Evolutionary conservation across 2,113 vertebrate genomes (phyloP).

Genomic region (Neodontobutis hainanensis): DNA sequence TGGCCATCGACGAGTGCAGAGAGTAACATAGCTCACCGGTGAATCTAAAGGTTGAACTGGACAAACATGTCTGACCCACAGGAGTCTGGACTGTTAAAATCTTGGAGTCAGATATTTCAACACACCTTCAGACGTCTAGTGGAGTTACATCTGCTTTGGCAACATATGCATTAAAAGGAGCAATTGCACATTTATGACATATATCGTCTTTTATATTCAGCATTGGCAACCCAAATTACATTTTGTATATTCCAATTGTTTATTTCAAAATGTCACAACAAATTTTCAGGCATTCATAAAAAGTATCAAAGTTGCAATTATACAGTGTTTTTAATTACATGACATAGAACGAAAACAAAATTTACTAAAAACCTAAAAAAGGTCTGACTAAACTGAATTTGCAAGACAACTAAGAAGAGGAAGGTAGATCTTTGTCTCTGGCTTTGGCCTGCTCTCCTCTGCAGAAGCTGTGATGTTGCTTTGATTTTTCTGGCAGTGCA

Average conservation of each 20-base stretch:
- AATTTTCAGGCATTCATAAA: slow-evolving; percentile 7
- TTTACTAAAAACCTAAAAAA: slow-evolving; percentile 9
- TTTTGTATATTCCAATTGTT: too few relatives aligned
- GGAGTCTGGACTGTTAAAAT: neutral
- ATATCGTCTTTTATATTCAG: too few relatives aligned
- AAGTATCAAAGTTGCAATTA: slow-evolving; percentile 8
- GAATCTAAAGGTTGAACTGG: neutral
- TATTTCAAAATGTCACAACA: too few relatives aligned
- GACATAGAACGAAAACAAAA: slow-evolving; percentile 13
- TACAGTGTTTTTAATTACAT: slow-evolving; percentile 12
- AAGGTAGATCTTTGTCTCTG: slow-evolving; percentile 17
- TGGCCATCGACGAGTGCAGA: too few relatives aligned
- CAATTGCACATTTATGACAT: too few relatives aligned
- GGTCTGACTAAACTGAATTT: neutral
- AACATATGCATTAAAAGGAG: neutral
- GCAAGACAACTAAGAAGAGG: neutral
- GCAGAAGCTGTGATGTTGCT: slow-evolving; percentile 21
- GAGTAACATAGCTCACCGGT: neutral
- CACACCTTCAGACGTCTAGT: neutral
- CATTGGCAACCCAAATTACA: too few relatives aligned
- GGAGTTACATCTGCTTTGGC: neutral
- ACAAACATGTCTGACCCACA: slow-evolving; percentile 9
- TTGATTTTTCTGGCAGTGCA: slow-evolving; percentile 35
- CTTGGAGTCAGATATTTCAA: neutral
- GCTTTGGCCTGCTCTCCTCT: slow-evolving; percentile 12